These are phyloP conservation scores for Plagiodera versicolora DNA, from an alignment of 2,888 invertebrate genomes.

Conservation along the genomic window DNA sequence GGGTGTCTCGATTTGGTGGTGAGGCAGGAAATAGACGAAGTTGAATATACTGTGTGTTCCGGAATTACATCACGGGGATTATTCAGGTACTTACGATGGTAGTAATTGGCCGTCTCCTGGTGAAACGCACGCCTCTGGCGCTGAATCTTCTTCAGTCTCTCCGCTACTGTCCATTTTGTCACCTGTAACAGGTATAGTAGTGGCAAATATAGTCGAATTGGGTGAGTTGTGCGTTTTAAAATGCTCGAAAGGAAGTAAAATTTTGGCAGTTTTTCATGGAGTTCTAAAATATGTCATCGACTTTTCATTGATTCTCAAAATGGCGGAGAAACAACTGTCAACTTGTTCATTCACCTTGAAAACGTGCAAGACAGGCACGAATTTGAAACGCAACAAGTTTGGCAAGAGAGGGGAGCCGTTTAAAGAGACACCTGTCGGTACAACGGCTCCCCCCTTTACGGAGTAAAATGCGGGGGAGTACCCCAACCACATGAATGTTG, in stretches of 20 bases:
- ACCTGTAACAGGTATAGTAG: slow-evolving; percentile 30
- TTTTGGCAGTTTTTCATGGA: too few relatives aligned
- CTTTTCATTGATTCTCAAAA: too few relatives aligned
- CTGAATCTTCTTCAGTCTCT: slow-evolving; percentile 53
- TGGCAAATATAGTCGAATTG: too few relatives aligned
- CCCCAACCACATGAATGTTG: slow-evolving; percentile 25
- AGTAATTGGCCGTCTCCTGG: slow-evolving; percentile 47
- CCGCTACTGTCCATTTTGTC: slow-evolving; percentile 48
- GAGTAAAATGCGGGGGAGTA: slow-evolving; percentile 17
- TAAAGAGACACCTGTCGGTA: slow-evolving; percentile 23
- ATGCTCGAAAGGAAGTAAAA: too few relatives aligned
- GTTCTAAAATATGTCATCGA: too few relatives aligned
- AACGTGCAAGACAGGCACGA: neutral
- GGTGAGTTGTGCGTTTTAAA: too few relatives aligned
- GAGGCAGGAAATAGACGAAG: too few relatives aligned
- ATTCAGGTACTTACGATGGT: slow-evolving; percentile 43
- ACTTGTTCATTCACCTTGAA: too few relatives aligned
- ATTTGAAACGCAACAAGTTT: neutral
- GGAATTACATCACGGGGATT: too few relatives aligned
- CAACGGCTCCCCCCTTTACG: neutral
- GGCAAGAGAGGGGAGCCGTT: neutral
- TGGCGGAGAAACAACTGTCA: too few relatives aligned
- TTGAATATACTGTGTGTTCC: too few relatives aligned
- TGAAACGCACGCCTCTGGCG: slow-evolving; percentile 53
- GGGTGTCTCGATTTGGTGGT: too few relatives aligned